phyloP scores from a whole-genome alignment of 2,888 invertebrate genomes.

The Icerya purchasi region DNA sequence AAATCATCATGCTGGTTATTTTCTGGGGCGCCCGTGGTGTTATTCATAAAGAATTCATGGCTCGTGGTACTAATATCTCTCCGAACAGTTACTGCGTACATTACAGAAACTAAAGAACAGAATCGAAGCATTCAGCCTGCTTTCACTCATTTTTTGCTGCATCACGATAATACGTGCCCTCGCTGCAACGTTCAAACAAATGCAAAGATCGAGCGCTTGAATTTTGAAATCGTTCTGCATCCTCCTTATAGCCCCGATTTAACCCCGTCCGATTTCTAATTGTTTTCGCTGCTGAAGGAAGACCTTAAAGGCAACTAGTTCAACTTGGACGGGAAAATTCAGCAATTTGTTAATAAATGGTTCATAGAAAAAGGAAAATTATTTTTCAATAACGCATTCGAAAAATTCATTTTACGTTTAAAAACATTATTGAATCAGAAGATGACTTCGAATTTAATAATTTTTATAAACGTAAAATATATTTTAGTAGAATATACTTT shows the following conservation, averaged over 20 bases:
- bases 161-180: conserved; percentile 17
- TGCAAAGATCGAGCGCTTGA: neutral
- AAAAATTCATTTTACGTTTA: too few relatives aligned
- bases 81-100: conserved; percentile 3
- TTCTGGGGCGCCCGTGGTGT: conserved; percentile 12
- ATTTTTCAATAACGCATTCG: too few relatives aligned
- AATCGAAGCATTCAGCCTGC: conserved; percentile 15
- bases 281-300: neutral
- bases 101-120: conserved; percentile 12
- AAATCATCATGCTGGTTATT: conserved; percentile 10
- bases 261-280: neutral
- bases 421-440: too few relatives aligned
- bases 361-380: too few relatives aligned
- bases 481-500: too few relatives aligned
- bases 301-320: too few relatives aligned
- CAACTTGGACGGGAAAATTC: too few relatives aligned
- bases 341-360: too few relatives aligned
- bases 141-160: conserved; percentile 13
- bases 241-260: neutral
- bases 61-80: too few relatives aligned
- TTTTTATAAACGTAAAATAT: too few relatives aligned
- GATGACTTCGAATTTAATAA: too few relatives aligned
- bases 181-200: conserved; percentile 13
- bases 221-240: neutral
- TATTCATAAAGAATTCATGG: too few relatives aligned